These are phyloP conservation scores for Gasterosteus aculeatus DNA, from an alignment of 2,113 vertebrate genomes.

Conservation along the genomic window DNA sequence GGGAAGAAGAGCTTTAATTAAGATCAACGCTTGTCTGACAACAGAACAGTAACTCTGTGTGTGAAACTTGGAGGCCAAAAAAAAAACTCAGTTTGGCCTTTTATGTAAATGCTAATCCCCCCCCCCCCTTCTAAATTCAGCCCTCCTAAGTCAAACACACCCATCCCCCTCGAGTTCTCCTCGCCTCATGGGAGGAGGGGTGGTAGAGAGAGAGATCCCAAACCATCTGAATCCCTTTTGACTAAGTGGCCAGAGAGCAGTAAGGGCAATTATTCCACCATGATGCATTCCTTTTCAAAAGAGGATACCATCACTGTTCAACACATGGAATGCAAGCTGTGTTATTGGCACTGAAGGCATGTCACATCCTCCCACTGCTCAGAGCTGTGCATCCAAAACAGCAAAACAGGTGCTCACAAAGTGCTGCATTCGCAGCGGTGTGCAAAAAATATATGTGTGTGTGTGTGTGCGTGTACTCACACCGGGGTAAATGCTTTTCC, in stretches of 20 bases:
- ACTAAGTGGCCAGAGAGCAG: constrained; percentile 76
- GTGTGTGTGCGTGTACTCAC: no score
- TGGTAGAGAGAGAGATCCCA: constrained; percentile 71
- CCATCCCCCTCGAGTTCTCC: constrained; percentile 62
- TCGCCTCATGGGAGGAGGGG: constrained; percentile 74
- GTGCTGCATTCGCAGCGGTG: not conserved
- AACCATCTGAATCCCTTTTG: constrained; percentile 83
- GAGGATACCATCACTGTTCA: constrained; percentile 67
- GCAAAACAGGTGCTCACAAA: constrained; percentile 45
- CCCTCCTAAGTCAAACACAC: constrained; percentile 77
- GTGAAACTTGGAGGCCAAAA: constrained; percentile 6
- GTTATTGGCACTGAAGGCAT: constrained; percentile 50
- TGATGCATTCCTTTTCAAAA: constrained; percentile 79
- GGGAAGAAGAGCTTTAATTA: not conserved
- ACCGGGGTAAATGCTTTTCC: not conserved
- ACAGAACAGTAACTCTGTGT: constrained; percentile 1
- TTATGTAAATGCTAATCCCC: constrained; percentile 64
- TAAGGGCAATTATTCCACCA: constrained; percentile 80
- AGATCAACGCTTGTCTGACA: not conserved
- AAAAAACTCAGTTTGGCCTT: constrained; percentile 47
- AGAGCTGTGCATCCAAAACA: constrained; percentile 7
- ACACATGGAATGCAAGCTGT: constrained; percentile 68
- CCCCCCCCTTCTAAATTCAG: constrained; percentile 66
- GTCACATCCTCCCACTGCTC: constrained; percentile 19
- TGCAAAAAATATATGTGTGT: not conserved